Evolutionary conservation across 30 jellyfish, hydroid and myxozoan genomes (phyloP).

Genomic region (Aurelia aurita): DNA sequence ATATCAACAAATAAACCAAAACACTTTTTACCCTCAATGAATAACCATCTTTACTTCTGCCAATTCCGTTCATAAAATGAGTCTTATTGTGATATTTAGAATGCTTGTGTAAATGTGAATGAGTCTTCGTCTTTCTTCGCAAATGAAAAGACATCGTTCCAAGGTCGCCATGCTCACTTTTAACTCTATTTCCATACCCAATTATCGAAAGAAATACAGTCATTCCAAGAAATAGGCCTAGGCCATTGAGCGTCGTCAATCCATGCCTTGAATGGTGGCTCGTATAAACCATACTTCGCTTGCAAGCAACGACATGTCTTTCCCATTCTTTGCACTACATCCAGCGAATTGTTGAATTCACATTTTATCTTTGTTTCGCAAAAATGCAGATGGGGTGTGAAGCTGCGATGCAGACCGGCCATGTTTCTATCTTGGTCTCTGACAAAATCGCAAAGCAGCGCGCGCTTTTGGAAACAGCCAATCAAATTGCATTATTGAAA

Average conservation of each 20-base stretch:
- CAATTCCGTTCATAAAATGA: conserved; percentile 15
- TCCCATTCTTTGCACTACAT: conserved; percentile 47
- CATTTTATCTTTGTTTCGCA: neutral
- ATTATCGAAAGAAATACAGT: conserved; percentile 4
- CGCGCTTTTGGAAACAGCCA: conserved; percentile 50
- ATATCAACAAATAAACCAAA: too few species aligned
- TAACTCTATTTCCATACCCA: conserved; percentile 21
- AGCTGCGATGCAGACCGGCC: conserved; percentile 54
- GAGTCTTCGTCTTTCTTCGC: conserved; percentile 83
- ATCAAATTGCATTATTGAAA: conserved; percentile 21
- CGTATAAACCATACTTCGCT: conserved; percentile 55
- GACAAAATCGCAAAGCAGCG: conserved; percentile 68
- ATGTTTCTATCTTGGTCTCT: conserved; percentile 80
- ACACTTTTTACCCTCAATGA: conserved; percentile 52
- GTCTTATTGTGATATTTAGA: conserved; percentile 19
- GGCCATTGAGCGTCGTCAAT: conserved; percentile 14
- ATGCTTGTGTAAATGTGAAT: conserved; percentile 63
- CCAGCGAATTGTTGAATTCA: conserved; percentile 27
- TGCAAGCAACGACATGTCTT: conserved; percentile 64
- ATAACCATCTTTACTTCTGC: conserved; percentile 67
- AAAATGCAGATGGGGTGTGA: conserved; percentile 11
- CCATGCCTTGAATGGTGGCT: conserved; percentile 13
- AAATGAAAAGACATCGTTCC: conserved; percentile 82
- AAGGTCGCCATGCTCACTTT: conserved; percentile 73
- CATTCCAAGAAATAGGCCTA: conserved; percentile 17